phyloP scores from a whole-genome alignment of 2,797 vertebrate species.

The Neosilurus hyrtlii region DNA sequence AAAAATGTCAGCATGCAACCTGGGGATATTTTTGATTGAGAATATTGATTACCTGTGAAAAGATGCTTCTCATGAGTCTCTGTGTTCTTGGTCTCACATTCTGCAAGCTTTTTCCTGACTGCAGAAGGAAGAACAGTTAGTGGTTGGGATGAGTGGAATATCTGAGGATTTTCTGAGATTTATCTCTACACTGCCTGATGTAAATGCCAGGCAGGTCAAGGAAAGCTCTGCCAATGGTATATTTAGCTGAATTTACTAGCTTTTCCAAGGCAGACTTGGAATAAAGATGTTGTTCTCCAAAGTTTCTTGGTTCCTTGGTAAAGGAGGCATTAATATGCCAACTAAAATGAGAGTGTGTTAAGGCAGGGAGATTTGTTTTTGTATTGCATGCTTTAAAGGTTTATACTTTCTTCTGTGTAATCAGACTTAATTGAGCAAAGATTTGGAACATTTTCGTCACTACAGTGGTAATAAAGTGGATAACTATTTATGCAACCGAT shows the following conservation, averaged over 20 bases:
- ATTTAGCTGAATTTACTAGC: not conserved
- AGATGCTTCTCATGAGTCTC: not conserved
- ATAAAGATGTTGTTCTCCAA: not conserved
- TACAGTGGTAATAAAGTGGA: not conserved
- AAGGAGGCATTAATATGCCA: no score
- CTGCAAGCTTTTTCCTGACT: not conserved
- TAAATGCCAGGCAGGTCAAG: not conserved
- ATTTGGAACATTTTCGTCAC: not conserved
- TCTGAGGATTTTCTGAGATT: not conserved
- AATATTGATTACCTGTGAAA: not conserved
- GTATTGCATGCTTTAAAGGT: not conserved
- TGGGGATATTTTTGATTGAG: slow-evolving; percentile 2
- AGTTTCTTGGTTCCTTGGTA: not conserved
- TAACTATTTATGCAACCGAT: not conserved
- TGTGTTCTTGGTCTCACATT: not conserved
- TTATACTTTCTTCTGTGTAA: not conserved
- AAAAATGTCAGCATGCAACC: not conserved
- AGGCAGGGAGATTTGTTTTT: not conserved
- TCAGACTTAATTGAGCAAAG: not conserved
- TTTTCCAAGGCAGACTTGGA: not conserved
- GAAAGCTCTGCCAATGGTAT: not conserved
- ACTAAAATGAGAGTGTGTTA: not conserved
- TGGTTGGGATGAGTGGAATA: not conserved
- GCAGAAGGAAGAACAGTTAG: not conserved
- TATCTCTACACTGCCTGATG: not conserved